Base-by-base conservation (phyloP, 1,140 invertebrate genomes). In the Mamestra configurata region DNA sequence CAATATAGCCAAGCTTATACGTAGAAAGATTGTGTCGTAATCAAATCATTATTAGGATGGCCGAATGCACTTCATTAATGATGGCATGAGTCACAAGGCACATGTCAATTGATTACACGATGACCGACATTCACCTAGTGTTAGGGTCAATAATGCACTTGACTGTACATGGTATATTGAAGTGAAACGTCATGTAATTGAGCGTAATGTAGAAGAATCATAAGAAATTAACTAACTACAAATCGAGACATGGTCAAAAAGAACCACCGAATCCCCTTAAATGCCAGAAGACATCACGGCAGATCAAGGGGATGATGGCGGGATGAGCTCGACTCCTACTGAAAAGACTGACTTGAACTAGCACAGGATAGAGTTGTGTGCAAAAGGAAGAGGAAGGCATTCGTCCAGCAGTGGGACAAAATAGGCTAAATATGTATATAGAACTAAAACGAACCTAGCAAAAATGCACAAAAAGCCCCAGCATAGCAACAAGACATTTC, bases 81-180 rank as follows among this genome's bases (percentile, higher is more conserved):
- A 84, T 53, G 13, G 10, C 70, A 84, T 89, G 88, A 88, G 68
- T 91, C 88, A 89, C 70, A 76, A 80, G 82, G 51, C 85, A 89
- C 15, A 76, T 88, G 89, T 90, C 89, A 92, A 91, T 92, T 93
- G 84, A 79, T 53, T 81, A 59, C 76, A 79, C 77, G 49, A 78
- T 83, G 76, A 82, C 76, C 81, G 79, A 80, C 78, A 79, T 79
- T 83, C 77, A 80, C 76, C 76, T 80, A 80, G 49, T 53, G 59
- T 55, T 59, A 6, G 64, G 18, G 72, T 76, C 72, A 76, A 40
- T 22, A 73, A 73, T 73, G 51, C 70, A 73, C 27, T 55, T 73
- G 27, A 73, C 31, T 18, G 59, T 15, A 64, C 59, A 20, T 18
- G 15, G 18, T 64, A 64, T 64, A 15, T 59, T 59, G n/a, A n/a